Conservation (phyloP, 2,113 vertebrate genomes). For the Azemiops feae region DNA sequence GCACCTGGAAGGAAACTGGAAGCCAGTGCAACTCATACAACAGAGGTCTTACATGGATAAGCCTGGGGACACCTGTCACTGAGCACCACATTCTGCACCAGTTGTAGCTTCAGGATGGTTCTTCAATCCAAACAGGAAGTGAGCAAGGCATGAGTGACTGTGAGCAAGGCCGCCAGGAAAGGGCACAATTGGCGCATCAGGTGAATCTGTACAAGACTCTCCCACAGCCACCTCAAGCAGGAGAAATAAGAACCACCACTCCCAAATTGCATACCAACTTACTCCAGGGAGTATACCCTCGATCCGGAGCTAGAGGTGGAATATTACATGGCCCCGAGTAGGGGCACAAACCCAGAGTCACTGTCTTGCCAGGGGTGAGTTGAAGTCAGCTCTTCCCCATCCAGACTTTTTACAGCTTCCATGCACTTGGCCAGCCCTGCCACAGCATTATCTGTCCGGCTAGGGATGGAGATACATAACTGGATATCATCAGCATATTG, state of each 20-base stretch:
- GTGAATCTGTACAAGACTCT: neutral
- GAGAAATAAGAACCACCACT: neutral
- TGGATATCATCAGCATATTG: neutral
- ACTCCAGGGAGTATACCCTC: neutral
- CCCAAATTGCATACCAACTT: neutral
- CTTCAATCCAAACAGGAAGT: neutral
- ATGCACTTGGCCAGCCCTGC: too few relatives aligned
- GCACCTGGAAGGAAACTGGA: neutral
- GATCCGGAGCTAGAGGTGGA: neutral
- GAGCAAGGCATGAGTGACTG: neutral
- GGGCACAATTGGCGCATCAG: neutral
- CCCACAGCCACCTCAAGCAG: neutral
- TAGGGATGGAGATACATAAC: neutral
- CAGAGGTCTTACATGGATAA: too few relatives aligned
- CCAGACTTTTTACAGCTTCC: neutral
- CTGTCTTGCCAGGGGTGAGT: neutral
- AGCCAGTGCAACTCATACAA: too few relatives aligned
- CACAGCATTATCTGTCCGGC: neutral
- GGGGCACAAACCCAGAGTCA: neutral
- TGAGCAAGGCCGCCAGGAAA: neutral
- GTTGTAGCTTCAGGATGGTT: neutral
- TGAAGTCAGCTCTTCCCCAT: neutral
- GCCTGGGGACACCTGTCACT: neutral
- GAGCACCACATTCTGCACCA: neutral
- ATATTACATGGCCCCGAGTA: neutral